Base-by-base conservation (phyloP, 2,113 vertebrate species). In the Excalfactoria chinensis region DNA sequence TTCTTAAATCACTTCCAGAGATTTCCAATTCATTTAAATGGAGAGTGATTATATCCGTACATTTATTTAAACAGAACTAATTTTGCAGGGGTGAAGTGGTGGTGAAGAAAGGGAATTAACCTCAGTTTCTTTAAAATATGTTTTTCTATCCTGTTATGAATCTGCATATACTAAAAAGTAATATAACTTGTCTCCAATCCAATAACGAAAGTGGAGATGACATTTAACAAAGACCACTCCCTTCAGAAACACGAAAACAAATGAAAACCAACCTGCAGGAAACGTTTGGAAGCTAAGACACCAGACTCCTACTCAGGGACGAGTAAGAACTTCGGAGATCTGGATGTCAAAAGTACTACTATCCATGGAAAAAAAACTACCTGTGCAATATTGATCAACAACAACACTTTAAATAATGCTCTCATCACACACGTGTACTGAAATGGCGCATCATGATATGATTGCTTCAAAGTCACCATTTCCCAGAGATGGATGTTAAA, bases 161-260 rank as follows among this genome's bases (percentile, higher is more conserved):
- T 13, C 26, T 32, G 14, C 4, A 3, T 30, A 18, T 30, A 4
- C 63, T 53, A 18, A 56, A 71, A 63, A 73, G 21, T 21, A 63
- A 78, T 21, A 9, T 4, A 20, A 53, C 9, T 20, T 59, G 30
- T 62, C 85, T 91, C 74, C 67, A 85, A 40, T 35, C 40, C 60
- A 80, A 22, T 44, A 71, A 64, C 8, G 48, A 56, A 92, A 83
- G 60, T 32, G 64, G 40, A 89, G 46, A 26, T 35, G 35, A 68
- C 5, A 25, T 81, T 84, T 83, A 48, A 80, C 71, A 87, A 87
- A 86, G 35, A 37, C n/a, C 72, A 73, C 68, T 87, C 56, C 86
- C 72, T 75, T 56, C 56, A 89, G 62, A 43, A 91, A 64, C 77
- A 81, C 8, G 30, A 86, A 94, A 93, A 79, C 23, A 49, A 82